Evolutionary conservation across 2,888 invertebrate species (phyloP).

Genomic region (Linyphia triangularis): DNA sequence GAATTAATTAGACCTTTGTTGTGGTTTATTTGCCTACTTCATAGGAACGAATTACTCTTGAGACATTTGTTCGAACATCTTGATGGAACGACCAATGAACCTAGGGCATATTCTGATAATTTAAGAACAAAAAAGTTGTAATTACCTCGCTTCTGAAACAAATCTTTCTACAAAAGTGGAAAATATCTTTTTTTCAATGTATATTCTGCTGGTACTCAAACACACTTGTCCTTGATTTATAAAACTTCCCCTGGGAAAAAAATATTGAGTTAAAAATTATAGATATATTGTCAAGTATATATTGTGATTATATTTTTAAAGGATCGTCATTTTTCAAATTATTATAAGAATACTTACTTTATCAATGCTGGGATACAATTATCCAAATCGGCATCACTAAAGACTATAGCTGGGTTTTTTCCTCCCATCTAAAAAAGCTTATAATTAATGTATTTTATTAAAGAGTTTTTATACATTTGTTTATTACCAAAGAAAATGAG

Average conservation of each 20-base stretch:
- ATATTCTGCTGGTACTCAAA: conserved; percentile 82
- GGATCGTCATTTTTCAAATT: background rate
- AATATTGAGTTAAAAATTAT: background rate
- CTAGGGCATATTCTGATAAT: background rate
- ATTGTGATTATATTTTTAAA: background rate
- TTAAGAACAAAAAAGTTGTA: background rate
- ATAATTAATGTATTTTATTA: too few species aligned
- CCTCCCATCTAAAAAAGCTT: conserved; percentile 83
- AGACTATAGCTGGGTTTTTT: conserved; percentile 83
- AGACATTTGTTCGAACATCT: too few species aligned
- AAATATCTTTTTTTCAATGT: conserved; percentile 81
- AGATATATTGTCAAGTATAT: background rate
- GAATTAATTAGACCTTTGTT: too few species aligned
- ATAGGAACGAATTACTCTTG: too few species aligned
- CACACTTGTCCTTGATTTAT: conserved; percentile 83
- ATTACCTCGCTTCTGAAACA: conserved; percentile 79
- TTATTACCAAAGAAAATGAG: too few species aligned
- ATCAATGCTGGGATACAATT: conserved; percentile 80
- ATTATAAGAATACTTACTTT: conserved; percentile 77
- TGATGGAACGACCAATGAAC: too few species aligned
- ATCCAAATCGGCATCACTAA: conserved; percentile 81
- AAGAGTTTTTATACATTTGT: too few species aligned
- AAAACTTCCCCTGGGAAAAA: conserved; percentile 81
- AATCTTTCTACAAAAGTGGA: conserved; percentile 80
- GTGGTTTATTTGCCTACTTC: too few species aligned